Evolutionary conservation across 2,113 vertebrate species (phyloP).

Genomic region (Prochilodus magdalenae): DNA sequence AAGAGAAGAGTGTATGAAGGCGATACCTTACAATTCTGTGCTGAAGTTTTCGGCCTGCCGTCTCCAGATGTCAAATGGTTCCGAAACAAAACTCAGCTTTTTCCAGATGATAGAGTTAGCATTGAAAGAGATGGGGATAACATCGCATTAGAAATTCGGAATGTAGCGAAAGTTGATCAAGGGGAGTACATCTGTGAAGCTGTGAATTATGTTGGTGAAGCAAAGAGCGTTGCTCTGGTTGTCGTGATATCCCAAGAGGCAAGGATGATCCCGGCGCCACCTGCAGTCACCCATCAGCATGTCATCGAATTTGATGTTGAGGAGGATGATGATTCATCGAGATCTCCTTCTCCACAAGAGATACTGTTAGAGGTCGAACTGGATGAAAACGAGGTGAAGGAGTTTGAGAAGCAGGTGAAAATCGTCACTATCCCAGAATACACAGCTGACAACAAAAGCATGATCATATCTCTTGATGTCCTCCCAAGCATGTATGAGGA

Average conservation of each 20-base stretch:
- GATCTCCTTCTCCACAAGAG: slow-evolving; percentile 96
- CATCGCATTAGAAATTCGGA: slow-evolving; percentile 81
- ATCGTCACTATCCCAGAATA: slow-evolving; percentile 95
- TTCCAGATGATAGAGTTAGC: slow-evolving; percentile 76
- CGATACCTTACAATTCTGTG: slow-evolving; percentile 81
- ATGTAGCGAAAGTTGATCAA: slow-evolving; percentile 80
- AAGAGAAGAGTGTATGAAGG: slow-evolving; percentile 85
- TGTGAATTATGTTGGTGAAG: slow-evolving; percentile 91
- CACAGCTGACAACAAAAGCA: slow-evolving; percentile 91
- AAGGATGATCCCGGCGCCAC: slow-evolving; percentile 82
- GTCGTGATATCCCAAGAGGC: slow-evolving; percentile 84
- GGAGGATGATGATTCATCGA: slow-evolving; percentile 84
- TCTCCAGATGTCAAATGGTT: slow-evolving; percentile 94
- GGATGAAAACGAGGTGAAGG: slow-evolving; percentile 94
- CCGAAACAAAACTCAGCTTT: slow-evolving; percentile 85
- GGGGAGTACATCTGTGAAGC: slow-evolving; percentile 95
- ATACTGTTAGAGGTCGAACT: slow-evolving; percentile 96
- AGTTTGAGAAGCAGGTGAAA: slow-evolving; percentile 98
- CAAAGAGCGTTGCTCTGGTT: slow-evolving; percentile 87
- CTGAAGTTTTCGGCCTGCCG: slow-evolving; percentile 90
- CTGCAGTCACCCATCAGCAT: slow-evolving; percentile 94
- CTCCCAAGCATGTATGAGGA: slow-evolving; percentile 88
- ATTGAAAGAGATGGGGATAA: slow-evolving; percentile 85
- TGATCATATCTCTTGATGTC: slow-evolving; percentile 95
- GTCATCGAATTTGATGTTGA: slow-evolving; percentile 96